Evolutionary conservation across 2,113 vertebrate species (phyloP), one percentile per base, ranked within the genome.

Genomic region (Syngnathus typhle): DNA sequence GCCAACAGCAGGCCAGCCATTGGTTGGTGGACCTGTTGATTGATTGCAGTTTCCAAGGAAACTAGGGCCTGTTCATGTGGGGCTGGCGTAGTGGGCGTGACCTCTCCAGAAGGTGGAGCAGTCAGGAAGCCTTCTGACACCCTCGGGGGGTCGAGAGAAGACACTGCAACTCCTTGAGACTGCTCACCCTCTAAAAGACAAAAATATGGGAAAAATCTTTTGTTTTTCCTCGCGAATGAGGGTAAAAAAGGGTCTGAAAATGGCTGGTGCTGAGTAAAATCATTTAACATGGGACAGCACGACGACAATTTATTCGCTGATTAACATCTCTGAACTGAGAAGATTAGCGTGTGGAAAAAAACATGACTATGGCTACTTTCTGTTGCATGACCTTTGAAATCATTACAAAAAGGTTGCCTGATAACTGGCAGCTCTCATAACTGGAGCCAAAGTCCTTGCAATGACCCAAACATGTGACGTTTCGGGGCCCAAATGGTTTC

Each of bases 81-180:
- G 69, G 93, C 93, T 60, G 89, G 87, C 66, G 92, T 92, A 73
- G 92, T 92, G 10, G 93, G 92, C 52, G 93, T 91, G 77, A 92
- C 93, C 80, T 95, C 93, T 76, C 92, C 89, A 71, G 93, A 93
- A 67, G 94, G 91, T 1, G 93, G 92, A 21, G 93, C 93, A 39
- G 93, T 93, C 55, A 94, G 93, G 76, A 93, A 95, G 75, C 93
- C 93, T 68, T 95, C 94, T 2, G 93, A 93, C 43, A 88, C 84
- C 77, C 92, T 91, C 60, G 92, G 84, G 41, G 93, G 91, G 59
- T 92, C 91, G 61, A 92, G 75, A 74, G 89, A 91, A 39, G 90
- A 89, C 9, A 89, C 84, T 0, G 83, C 67, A 23, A 83, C 88
- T 68, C 88, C 82, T 69, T 91, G 90, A 67, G 83, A 86, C 77